These are phyloP conservation scores for Ochropleura leucogaster DNA, from an alignment of 2,888 invertebrate species.

Conservation along the genomic window DNA sequence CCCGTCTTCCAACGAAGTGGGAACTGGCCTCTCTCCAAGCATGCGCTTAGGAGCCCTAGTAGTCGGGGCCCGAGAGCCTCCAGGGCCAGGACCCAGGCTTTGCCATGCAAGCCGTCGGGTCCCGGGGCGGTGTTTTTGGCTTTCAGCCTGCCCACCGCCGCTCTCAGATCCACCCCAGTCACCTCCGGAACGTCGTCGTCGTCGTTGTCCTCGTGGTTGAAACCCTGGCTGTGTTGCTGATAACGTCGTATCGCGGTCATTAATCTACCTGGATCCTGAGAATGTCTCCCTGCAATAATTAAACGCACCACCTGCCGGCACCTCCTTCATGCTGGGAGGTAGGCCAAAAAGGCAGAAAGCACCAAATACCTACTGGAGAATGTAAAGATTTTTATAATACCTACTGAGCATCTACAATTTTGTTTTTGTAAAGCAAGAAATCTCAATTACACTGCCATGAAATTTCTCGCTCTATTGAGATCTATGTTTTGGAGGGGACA, in stretches of 20 bases:
- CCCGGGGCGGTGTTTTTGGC: too few species aligned
- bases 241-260: slow-evolving; percentile 41
- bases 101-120: too few species aligned
- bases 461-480: neutral
- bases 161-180: too few species aligned
- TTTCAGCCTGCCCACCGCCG: too few species aligned
- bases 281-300: slow-evolving; percentile 45
- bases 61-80: too few species aligned
- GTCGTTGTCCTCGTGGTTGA: too few species aligned
- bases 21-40: too few species aligned
- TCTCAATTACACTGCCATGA: neutral
- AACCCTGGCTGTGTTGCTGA: slow-evolving; percentile 20
- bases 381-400: neutral
- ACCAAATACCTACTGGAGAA: neutral
- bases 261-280: slow-evolving; percentile 41
- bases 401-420: neutral
- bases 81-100: too few species aligned
- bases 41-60: too few species aligned
- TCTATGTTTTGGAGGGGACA: neutral
- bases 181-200: too few species aligned
- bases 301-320: slow-evolving; percentile 45
- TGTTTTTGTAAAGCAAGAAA: too few species aligned
- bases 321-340: slow-evolving; percentile 1
- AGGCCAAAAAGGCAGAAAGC: neutral
- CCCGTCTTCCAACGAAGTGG: too few species aligned